phyloP scores from a whole-genome alignment of 2,888 invertebrate genomes.

The Athalia rosae region DNA sequence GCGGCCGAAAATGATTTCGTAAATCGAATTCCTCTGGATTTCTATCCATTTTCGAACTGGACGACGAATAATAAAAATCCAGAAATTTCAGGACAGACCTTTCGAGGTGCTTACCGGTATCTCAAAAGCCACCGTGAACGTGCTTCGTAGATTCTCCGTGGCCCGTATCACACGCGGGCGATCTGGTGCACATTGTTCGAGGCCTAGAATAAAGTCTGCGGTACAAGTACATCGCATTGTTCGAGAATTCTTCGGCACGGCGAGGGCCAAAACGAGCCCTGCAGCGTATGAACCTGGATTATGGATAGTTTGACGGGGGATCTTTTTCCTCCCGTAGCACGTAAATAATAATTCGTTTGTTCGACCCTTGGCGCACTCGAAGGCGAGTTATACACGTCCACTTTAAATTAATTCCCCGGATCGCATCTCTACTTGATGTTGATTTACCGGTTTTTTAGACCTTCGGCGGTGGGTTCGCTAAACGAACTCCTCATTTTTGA shows the following conservation, averaged over 20 bases:
- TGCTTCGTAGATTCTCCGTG: conserved; percentile 38
- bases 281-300: not conserved
- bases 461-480: not conserved
- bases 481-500: not conserved
- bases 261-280: not conserved
- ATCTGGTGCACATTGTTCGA: conserved; percentile 45
- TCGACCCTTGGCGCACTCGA: not conserved
- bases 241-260: conserved; percentile 6
- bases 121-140: not conserved
- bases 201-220: conserved; percentile 36
- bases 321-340: not conserved
- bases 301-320: conserved; percentile 14
- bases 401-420: not conserved
- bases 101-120: conserved; percentile 23
- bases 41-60: conserved; percentile 2
- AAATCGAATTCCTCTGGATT: not conserved
- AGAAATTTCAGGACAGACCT: conserved; percentile 3
- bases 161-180: conserved; percentile 31
- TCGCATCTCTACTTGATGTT: no score
- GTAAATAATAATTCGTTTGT: not conserved
- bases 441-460: not conserved
- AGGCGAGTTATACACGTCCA: not conserved
- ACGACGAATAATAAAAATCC: conserved; percentile 4
- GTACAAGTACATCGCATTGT: conserved; percentile 39
- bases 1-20: no score